phyloP scores from a whole-genome alignment of 2,888 invertebrate genomes.

The Standfussiana lucernea region DNA sequence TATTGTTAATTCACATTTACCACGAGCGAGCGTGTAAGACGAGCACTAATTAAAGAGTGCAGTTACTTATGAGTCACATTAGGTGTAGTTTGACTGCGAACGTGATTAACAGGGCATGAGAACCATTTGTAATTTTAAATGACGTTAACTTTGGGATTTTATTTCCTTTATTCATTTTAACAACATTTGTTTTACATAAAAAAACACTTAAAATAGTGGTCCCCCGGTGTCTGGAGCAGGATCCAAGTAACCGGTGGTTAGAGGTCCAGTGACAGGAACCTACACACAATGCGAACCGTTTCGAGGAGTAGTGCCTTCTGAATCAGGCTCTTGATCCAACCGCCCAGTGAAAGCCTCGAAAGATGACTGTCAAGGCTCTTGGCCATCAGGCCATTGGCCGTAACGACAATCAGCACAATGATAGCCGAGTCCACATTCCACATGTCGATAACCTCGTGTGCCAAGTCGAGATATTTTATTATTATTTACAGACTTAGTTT shows the following conservation, averaged over 20 bases:
- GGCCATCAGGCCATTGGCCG: neutral
- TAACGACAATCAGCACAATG: neutral
- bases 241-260: neutral
- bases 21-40: conserved; percentile 51
- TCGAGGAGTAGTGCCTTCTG: neutral
- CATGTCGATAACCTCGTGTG: neutral
- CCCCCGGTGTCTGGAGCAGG: neutral
- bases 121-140: too few relatives aligned
- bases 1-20: conserved; percentile 68
- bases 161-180: neutral
- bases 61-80: conserved; percentile 5
- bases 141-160: neutral
- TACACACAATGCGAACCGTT: neutral
- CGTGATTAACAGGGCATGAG: neutral
- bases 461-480: neutral
- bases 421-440: neutral
- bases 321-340: neutral
- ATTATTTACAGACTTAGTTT: neutral
- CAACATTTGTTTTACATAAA: neutral
- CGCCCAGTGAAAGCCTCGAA: neutral
- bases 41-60: conserved; percentile 62
- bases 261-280: neutral
- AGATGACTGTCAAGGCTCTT: neutral
- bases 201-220: neutral
- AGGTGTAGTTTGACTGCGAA: neutral